phyloP scores from a whole-genome alignment of 2,797 vertebrate species.

The Gallinago solitaria region DNA sequence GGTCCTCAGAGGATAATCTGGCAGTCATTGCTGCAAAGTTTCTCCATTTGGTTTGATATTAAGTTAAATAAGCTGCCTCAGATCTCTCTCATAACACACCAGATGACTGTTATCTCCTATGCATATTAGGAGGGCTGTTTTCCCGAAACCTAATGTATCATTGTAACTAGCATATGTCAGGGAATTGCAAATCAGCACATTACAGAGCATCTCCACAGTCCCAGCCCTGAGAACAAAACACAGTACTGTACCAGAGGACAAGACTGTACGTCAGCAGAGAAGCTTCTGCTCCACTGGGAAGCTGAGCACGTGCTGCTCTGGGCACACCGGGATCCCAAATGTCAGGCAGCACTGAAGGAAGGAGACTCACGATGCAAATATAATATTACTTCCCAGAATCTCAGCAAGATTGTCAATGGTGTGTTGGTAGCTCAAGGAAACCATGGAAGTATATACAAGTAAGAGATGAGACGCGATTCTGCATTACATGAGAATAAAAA shows the following conservation, averaged over 20 bases:
- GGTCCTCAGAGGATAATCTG: slow-evolving; percentile 49
- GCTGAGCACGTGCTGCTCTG: background rate
- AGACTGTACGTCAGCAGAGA: background rate
- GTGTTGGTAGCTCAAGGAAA: background rate
- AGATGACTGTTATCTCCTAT: slow-evolving; percentile 9
- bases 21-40: slow-evolving; percentile 19
- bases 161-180: slow-evolving; percentile 33
- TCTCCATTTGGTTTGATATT: slow-evolving; percentile 37
- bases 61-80: slow-evolving; percentile 43
- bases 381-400: background rate
- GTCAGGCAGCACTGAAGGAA: background rate
- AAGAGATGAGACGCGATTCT: background rate
- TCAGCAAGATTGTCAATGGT: background rate
- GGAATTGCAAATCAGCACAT: slow-evolving; percentile 57
- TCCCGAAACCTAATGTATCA: background rate
- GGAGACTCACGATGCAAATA: background rate
- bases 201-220: background rate
- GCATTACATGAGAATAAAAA: background rate
- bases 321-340: background rate
- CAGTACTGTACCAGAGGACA: background rate
- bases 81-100: background rate
- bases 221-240: background rate
- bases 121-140: slow-evolving; percentile 33
- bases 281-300: background rate
- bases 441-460: background rate